Conservation (phyloP, 2,888 invertebrate genomes). For the Ophion ventricosus region DNA sequence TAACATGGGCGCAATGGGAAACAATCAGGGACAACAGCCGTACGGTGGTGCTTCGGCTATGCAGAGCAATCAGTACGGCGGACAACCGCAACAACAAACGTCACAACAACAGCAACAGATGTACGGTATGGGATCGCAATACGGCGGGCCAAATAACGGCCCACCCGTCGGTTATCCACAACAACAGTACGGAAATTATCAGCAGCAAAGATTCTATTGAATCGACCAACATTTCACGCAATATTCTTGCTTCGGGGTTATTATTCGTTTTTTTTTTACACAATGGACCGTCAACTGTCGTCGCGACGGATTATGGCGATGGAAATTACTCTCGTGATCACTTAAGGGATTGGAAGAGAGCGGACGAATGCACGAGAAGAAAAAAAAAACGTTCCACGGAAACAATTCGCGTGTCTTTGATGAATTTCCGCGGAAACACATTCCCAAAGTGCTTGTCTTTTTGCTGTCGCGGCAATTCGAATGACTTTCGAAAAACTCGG, state of each 20-base stretch:
- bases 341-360: neutral
- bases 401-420: constrained; percentile 28
- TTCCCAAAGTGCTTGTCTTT: constrained; percentile 9
- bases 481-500: neutral
- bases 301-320: neutral
- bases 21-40: constrained; percentile 70
- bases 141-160: constrained; percentile 70
- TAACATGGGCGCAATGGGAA: constrained; percentile 65
- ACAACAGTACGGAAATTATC: constrained; percentile 78
- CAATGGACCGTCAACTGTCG: neutral
- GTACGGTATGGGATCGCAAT: constrained; percentile 72
- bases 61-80: constrained; percentile 50
- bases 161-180: constrained; percentile 74
- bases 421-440: constrained; percentile 3
- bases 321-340: neutral
- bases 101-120: constrained; percentile 63
- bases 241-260: constrained; percentile 1
- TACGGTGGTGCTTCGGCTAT: constrained; percentile 28
- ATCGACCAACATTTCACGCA: neutral
- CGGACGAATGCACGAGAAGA: neutral
- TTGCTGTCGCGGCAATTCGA: constrained; percentile 7
- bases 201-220: constrained; percentile 80
- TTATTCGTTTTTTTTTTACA: constrained; percentile 22
- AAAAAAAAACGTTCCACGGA: constrained; percentile 18
- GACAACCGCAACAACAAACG: constrained; percentile 42